These are phyloP conservation scores for Crypturellus tataupa DNA, from an alignment of 2,797 vertebrate species.

Conservation along the genomic window DNA sequence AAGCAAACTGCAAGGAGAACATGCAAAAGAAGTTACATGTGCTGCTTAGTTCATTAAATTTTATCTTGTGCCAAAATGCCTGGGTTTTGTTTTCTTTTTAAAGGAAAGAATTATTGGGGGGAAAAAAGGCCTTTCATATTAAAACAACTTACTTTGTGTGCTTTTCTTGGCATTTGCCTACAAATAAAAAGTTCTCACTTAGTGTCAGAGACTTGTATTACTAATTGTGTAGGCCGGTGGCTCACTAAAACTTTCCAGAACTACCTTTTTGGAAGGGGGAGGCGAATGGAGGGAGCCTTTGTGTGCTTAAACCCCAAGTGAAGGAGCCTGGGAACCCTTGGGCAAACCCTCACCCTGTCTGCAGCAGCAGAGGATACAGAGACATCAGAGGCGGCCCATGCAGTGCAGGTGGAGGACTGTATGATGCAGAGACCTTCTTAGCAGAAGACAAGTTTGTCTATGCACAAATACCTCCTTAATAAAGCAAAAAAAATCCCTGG, in stretches of 20 bases:
- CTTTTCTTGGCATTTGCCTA: background rate
- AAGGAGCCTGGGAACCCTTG: background rate
- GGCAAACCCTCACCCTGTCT: background rate
- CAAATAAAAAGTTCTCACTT: background rate
- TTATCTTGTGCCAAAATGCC: slow-evolving; percentile 11
- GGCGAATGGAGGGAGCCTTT: background rate
- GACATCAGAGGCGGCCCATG: fast-evolving
- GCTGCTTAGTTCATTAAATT: background rate
- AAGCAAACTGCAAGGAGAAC: background rate
- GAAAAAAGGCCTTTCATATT: background rate
- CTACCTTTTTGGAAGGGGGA: background rate
- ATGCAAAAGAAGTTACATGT: background rate
- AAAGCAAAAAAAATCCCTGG: background rate
- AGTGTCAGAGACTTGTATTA: background rate
- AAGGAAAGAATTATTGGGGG: background rate
- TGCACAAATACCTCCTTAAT: background rate
- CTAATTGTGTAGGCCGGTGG: background rate
- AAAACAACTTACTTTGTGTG: slow-evolving; percentile 29
- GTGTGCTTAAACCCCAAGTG: background rate
- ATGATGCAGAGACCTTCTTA: background rate
- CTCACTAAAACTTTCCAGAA: background rate
- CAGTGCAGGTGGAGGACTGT: background rate
- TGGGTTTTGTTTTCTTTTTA: slow-evolving; percentile 18
- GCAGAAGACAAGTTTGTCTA: background rate
- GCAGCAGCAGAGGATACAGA: background rate